phyloP scores from a whole-genome alignment of 2,888 invertebrate genomes.

The Chrysotoxum bicinctum region DNA sequence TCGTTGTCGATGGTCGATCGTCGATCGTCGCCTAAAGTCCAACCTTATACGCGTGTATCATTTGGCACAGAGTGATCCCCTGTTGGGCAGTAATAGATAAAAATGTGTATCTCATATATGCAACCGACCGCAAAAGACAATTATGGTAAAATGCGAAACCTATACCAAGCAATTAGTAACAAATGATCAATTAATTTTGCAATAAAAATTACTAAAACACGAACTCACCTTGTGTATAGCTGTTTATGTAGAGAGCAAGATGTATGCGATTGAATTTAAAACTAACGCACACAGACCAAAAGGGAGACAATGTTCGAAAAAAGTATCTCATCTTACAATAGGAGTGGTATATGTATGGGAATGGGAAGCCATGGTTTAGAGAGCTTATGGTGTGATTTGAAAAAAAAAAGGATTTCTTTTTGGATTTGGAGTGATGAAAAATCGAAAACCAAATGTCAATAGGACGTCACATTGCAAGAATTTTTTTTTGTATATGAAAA shows the following conservation, averaged over 20 bases:
- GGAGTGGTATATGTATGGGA: background rate
- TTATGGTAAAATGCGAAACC: constrained; percentile 76
- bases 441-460: constrained; percentile 32
- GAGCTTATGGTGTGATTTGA: background rate
- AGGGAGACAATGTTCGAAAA: constrained; percentile 36
- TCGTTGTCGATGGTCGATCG: background rate
- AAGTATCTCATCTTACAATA: constrained; percentile 38
- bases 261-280: background rate
- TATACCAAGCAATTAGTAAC: constrained; percentile 79
- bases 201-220: constrained; percentile 76
- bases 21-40: background rate
- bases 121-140: constrained; percentile 53
- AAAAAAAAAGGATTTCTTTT: constrained; percentile 10
- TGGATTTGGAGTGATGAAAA: constrained; percentile 34
- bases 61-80: constrained; percentile 53
- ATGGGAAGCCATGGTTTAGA: background rate
- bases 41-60: constrained; percentile 20
- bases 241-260: background rate
- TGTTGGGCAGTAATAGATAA: constrained; percentile 63
- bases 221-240: constrained; percentile 39
- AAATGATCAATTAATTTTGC: constrained; percentile 81
- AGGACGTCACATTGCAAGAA: background rate
- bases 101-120: constrained; percentile 37
- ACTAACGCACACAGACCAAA: background rate
- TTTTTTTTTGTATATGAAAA: background rate